Evolutionary conservation across 2,888 invertebrate species (phyloP).

Genomic region (Aricia artaxerxes): DNA sequence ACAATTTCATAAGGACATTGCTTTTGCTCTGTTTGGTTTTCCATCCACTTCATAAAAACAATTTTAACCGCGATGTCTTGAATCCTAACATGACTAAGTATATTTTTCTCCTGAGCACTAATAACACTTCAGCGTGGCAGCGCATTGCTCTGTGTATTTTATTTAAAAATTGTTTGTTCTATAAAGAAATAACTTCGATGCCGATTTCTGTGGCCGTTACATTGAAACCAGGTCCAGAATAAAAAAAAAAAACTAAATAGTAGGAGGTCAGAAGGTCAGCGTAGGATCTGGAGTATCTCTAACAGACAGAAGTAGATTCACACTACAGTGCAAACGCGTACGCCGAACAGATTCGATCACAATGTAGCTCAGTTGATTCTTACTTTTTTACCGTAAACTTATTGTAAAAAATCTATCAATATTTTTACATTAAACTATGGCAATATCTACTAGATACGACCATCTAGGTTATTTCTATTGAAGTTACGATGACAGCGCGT

Average conservation of each 20-base stretch:
- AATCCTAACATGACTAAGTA: not conserved
- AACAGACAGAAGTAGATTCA: conserved; percentile 36
- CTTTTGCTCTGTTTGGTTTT: not conserved
- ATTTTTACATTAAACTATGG: conserved; percentile 63
- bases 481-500: conserved; percentile 12
- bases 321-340: conserved; percentile 29
- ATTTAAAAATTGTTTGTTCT: not conserved
- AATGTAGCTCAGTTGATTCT: conserved; percentile 79
- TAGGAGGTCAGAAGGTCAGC: conserved; percentile 7
- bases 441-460: conserved; percentile 45
- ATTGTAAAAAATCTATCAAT: conserved; percentile 64
- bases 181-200: not conserved
- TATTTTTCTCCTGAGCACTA: not conserved
- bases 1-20: not conserved
- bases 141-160: not conserved
- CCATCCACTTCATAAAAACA: too few species aligned
- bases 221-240: not conserved
- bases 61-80: not conserved
- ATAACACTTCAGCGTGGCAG: not conserved
- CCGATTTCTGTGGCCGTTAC: not conserved
- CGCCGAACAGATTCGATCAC: conserved; percentile 66
- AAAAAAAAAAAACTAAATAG: not conserved
- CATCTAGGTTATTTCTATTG: conserved; percentile 44
- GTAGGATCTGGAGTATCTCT: not conserved
- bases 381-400: conserved; percentile 67